These are phyloP conservation scores for Trissolcus japonicus DNA, from an alignment of 2,888 invertebrate species.

Conservation along the genomic window DNA sequence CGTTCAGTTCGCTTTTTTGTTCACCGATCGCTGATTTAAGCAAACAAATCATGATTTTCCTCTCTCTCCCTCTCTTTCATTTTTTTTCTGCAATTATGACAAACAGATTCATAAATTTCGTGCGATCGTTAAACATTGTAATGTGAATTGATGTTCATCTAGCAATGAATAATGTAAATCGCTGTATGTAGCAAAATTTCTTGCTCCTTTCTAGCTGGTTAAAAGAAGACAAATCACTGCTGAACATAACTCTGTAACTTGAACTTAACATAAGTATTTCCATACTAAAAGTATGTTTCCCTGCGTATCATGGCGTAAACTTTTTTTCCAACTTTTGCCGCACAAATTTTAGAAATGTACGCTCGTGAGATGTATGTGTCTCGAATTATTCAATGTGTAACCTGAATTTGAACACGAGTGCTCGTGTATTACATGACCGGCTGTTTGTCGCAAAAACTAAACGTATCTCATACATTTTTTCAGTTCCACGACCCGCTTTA, in stretches of 20 bases:
- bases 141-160: conserved; percentile 30
- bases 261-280: conserved; percentile 44
- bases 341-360: conserved; percentile 32
- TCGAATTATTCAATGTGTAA: conserved; percentile 36
- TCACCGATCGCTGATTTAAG: conserved; percentile 2
- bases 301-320: conserved; percentile 26
- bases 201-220: conserved; percentile 19
- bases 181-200: conserved; percentile 14
- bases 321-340: conserved; percentile 31
- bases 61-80: not conserved
- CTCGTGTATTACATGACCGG: not conserved
- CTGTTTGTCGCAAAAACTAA: conserved; percentile 6
- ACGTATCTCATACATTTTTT: not conserved
- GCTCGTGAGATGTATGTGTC: conserved; percentile 6
- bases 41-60: not conserved
- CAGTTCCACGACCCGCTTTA: not conserved
- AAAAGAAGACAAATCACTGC: conserved; percentile 43
- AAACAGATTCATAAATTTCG: conserved; percentile 16
- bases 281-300: conserved; percentile 33
- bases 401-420: conserved; percentile 2
- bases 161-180: conserved; percentile 47
- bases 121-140: conserved; percentile 26
- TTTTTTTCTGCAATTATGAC: not conserved
- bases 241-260: conserved; percentile 42
- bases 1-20: not conserved